phyloP scores from a whole-genome alignment of 2,113 vertebrate genomes.

The Xenopus tropicalis region DNA sequence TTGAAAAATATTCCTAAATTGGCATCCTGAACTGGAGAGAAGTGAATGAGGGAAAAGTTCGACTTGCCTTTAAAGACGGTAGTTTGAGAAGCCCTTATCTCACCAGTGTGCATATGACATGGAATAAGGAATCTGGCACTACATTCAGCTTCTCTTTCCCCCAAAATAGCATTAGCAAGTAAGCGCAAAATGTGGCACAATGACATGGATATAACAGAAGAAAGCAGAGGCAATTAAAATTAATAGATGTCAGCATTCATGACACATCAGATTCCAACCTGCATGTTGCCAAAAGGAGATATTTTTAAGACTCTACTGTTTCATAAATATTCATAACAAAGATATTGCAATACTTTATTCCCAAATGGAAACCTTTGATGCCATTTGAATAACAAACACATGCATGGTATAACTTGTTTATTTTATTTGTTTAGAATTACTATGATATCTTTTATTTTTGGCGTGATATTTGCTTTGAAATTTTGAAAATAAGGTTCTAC shows the following conservation, averaged over 20 bases:
- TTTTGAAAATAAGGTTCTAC: no score
- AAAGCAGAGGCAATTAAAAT: conserved; percentile 43
- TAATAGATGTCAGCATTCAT: conserved; percentile 41
- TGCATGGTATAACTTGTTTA: no score
- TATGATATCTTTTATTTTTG: no score
- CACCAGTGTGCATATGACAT: conserved; percentile 3
- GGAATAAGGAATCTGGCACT: conserved; percentile 23
- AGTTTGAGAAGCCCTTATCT: conserved; percentile 5
- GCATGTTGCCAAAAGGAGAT: conserved; percentile 31
- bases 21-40: no score
- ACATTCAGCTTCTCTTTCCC: conserved; percentile 16
- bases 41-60: no score
- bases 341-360: conserved; percentile 18
- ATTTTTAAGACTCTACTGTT: conserved; percentile 29
- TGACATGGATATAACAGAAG: conserved; percentile 36
- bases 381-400: conserved; percentile 15
- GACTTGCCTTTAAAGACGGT: not conserved
- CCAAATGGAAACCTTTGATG: conserved; percentile 10
- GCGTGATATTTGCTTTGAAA: no score
- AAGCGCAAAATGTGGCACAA: conserved; percentile 35
- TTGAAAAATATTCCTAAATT: no score
- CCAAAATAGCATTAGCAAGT: conserved; percentile 41
- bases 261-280: conserved; percentile 25
- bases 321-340: conserved; percentile 33
- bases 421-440: no score